Evolutionary conservation across 2,113 vertebrate genomes (phyloP).

Genomic region (Galbula dea): DNA sequence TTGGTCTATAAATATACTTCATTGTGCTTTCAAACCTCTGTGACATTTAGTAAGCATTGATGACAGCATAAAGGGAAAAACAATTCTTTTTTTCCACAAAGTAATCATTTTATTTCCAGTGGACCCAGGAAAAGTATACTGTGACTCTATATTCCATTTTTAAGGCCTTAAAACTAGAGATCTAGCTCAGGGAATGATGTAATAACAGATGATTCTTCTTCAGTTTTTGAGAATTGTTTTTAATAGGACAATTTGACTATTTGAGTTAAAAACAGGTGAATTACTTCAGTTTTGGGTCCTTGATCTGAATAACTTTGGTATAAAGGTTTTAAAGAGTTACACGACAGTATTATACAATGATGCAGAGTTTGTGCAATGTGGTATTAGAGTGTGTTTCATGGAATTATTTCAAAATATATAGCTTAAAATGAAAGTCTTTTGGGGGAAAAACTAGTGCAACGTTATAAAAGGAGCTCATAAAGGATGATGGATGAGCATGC

Average conservation of each 20-base stretch:
- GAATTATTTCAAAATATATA: neutral
- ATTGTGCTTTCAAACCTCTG: neutral
- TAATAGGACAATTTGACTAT: neutral
- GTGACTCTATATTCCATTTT: neutral
- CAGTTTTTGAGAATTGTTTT: neutral
- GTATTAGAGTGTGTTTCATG: neutral
- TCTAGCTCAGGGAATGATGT: neutral
- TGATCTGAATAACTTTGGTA: neutral
- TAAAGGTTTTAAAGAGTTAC: neutral
- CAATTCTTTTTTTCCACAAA: neutral
- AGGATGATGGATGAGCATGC: neutral
- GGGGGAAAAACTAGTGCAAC: no score
- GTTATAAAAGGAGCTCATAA: neutral
- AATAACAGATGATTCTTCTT: neutral
- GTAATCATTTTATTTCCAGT: neutral
- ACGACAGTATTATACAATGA: neutral
- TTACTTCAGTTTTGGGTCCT: neutral
- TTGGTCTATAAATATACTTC: neutral
- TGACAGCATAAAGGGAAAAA: neutral
- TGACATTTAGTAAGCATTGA: neutral
- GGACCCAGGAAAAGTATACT: neutral
- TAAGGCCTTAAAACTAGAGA: neutral
- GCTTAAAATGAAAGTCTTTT: neutral
- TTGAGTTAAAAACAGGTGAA: neutral
- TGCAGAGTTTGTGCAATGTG: neutral